phyloP scores from a whole-genome alignment of 1,140 invertebrate genomes.

The Leptoteleia sp. region DNA sequence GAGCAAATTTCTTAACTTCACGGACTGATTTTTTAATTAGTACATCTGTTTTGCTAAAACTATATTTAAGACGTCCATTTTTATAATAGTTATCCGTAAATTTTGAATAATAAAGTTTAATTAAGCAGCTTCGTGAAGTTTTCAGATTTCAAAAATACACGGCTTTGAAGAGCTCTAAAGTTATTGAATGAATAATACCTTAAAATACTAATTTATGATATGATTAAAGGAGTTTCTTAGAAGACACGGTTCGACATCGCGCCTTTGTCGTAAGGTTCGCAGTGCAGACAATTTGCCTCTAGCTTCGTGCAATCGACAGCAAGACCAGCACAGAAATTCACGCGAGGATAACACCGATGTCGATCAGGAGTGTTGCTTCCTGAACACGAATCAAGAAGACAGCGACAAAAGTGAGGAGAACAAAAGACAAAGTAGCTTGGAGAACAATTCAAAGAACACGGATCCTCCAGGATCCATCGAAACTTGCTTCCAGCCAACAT shows the following conservation, averaged over 20 bases:
- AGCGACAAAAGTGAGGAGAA: conserved; percentile 74
- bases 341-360: conserved; percentile 77
- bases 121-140: no score
- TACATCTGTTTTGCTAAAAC: no score
- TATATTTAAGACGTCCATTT: no score
- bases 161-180: no score
- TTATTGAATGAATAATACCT: no score
- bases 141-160: no score
- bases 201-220: not conserved
- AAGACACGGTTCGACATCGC: conserved; percentile 88
- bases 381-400: conserved; percentile 71
- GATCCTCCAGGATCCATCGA: conserved; percentile 69
- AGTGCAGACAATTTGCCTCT: conserved; percentile 84
- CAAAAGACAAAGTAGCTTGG: conserved; percentile 72
- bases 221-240: conserved; percentile 84
- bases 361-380: conserved; percentile 79
- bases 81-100: no score
- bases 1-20: no score
- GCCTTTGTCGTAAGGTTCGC: conserved; percentile 88
- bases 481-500: conserved; percentile 69
- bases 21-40: no score
- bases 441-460: conserved; percentile 72
- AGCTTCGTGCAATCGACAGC: conserved; percentile 71
- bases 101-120: no score
- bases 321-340: conserved; percentile 71